Evolutionary conservation across 2,888 invertebrate species (phyloP).

Genomic region (Synergus umbraculus): DNA sequence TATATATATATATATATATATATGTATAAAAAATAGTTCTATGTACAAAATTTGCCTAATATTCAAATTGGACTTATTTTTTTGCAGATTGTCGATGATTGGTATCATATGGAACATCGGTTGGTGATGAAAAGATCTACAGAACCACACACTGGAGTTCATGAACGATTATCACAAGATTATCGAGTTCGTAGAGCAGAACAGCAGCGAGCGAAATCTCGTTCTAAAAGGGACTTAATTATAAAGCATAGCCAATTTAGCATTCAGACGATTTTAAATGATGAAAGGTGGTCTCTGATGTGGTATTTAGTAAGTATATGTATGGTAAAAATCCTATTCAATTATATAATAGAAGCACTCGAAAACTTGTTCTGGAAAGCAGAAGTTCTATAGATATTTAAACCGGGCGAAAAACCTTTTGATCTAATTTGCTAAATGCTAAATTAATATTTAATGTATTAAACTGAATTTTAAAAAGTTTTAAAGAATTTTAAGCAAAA

Average conservation of each 20-base stretch:
- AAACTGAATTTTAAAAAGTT: not conserved
- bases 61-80: constrained; percentile 40
- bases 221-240: constrained; percentile 89
- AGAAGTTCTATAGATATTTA: not conserved
- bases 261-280: constrained; percentile 81
- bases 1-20: too few relatives aligned
- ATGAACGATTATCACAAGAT: constrained; percentile 85
- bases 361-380: not conserved
- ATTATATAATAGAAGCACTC: not conserved
- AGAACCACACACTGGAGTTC: constrained; percentile 84
- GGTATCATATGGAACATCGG: constrained; percentile 91
- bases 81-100: constrained; percentile 91
- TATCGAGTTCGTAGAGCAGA: constrained; percentile 89
- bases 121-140: constrained; percentile 88
- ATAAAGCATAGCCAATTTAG: constrained; percentile 67
- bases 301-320: constrained; percentile 94
- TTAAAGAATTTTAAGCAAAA: not conserved
- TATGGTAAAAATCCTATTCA: not conserved
- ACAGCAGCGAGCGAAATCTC: constrained; percentile 88
- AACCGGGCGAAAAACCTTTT: not conserved
- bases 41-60: too few relatives aligned
- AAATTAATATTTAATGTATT: not conserved
- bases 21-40: too few relatives aligned
- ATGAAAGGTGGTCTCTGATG: constrained; percentile 96
- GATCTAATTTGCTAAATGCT: not conserved